Evolutionary conservation across 2,888 invertebrate genomes (phyloP).

Genomic region (Lydus trimaculatus): DNA sequence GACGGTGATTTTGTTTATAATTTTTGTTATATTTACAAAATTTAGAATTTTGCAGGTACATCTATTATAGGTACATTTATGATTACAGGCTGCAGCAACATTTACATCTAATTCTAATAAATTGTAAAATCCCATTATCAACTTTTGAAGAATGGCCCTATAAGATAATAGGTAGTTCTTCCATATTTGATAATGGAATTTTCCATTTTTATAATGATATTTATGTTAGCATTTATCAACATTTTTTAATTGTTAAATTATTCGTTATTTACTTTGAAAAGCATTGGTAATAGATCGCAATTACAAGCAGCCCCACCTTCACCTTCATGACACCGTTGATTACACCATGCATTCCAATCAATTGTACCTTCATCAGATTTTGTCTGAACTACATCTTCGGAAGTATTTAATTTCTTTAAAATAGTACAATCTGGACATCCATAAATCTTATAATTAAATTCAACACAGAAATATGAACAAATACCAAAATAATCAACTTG

Average conservation of each 20-base stretch:
- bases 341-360: slow-evolving; percentile 73
- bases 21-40: slow-evolving; percentile 27
- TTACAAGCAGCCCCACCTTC: slow-evolving; percentile 80
- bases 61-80: slow-evolving; percentile 14
- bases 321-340: slow-evolving; percentile 70
- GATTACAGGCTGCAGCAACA: slow-evolving; percentile 23
- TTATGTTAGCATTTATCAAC: too few relatives aligned
- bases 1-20: slow-evolving; percentile 51
- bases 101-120: slow-evolving; percentile 10
- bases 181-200: neutral
- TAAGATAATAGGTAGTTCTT: neutral
- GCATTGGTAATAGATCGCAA: slow-evolving; percentile 73
- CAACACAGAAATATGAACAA: slow-evolving; percentile 64
- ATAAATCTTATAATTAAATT: slow-evolving; percentile 51
- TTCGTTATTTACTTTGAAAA: neutral
- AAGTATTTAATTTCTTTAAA: slow-evolving; percentile 45
- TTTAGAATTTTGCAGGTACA: slow-evolving; percentile 43
- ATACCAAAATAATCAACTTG: slow-evolving; percentile 60
- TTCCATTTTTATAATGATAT: too few relatives aligned
- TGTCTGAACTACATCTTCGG: neutral
- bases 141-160: neutral
- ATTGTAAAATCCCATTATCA: neutral
- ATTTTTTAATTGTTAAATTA: neutral
- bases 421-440: slow-evolving; percentile 61
- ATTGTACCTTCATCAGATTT: slow-evolving; percentile 21